Percentiles rank a stretch among this genome's conserved stretches.
These are phyloP conservation scores for Palloptera scutellata DNA, from an alignment of 2,888 invertebrate species.

Conservation along the genomic window DNA sequence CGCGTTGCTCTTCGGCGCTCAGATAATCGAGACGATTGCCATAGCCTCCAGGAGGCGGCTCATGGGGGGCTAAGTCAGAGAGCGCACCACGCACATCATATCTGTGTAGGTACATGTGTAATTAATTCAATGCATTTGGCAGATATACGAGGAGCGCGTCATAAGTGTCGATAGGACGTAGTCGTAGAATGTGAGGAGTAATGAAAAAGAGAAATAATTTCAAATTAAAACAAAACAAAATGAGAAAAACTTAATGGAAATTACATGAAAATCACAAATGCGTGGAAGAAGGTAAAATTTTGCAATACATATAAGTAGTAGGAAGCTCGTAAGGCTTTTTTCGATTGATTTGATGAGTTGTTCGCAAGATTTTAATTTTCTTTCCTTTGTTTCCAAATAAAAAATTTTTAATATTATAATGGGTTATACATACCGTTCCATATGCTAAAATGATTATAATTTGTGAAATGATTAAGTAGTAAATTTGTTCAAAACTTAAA, in stretches of 20 bases:
- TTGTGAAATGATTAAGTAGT: slow-evolving; percentile 27
- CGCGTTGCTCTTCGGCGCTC: slow-evolving; percentile 76
- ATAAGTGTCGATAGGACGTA: not conserved
- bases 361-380: too few relatives aligned
- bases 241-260: not conserved
- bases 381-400: too few relatives aligned
- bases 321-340: too few relatives aligned
- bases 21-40: slow-evolving; percentile 69
- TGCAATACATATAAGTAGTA: too few relatives aligned
- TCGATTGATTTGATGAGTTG: too few relatives aligned
- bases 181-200: slow-evolving; percentile 1
- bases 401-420: too few relatives aligned
- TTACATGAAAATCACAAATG: not conserved
- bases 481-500: slow-evolving; percentile 1
- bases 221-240: slow-evolving; percentile 24
- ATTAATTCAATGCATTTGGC: not conserved
- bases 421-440: slow-evolving; percentile 28
- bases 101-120: slow-evolving; percentile 66
- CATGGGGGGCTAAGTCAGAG: slow-evolving; percentile 82
- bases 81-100: slow-evolving; percentile 95
- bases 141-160: too few relatives aligned
- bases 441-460: slow-evolving; percentile 26
- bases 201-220: slow-evolving; percentile 29
- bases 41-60: slow-evolving; percentile 80
- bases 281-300: too few relatives aligned